Percentiles rank a stretch among this genome's conserved stretches.
phyloP scores from a whole-genome alignment of 2,888 invertebrate species.

The Drosophila engyochracea region DNA sequence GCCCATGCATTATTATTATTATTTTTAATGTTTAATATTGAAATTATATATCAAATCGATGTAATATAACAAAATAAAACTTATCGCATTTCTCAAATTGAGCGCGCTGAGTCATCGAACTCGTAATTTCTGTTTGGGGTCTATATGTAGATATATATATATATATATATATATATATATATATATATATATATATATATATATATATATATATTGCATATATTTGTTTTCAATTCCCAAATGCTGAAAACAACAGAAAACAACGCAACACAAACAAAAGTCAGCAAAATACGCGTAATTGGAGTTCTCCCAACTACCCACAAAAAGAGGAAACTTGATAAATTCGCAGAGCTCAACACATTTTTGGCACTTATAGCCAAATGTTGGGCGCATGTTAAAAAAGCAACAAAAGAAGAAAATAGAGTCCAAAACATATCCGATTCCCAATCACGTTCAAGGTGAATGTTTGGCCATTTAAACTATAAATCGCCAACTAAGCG shows the following conservation, averaged over 20 bases:
- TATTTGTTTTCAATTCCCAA: slow-evolving; percentile 35
- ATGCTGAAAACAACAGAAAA: background rate
- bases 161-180: background rate
- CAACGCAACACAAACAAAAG: slow-evolving; percentile 39
- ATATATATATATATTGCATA: background rate
- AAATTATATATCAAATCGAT: slow-evolving; percentile 1
- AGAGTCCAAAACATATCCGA: slow-evolving; percentile 45
- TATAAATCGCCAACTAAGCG: slow-evolving; percentile 34
- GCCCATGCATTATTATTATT: background rate
- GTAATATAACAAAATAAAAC: background rate
- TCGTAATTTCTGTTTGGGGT: background rate
- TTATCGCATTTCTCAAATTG: slow-evolving; percentile 30
- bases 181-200: background rate
- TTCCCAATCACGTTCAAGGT: slow-evolving; percentile 80
- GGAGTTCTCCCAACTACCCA: slow-evolving; percentile 33
- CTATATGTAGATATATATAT: background rate
- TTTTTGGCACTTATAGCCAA: slow-evolving; percentile 31
- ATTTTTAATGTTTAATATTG: background rate
- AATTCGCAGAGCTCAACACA: slow-evolving; percentile 54
- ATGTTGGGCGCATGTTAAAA: slow-evolving; percentile 43
- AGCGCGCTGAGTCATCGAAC: slow-evolving; percentile 62
- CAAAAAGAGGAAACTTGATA: slow-evolving; percentile 23
- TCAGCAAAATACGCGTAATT: slow-evolving; percentile 63
- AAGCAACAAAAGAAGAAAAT: slow-evolving; percentile 6
- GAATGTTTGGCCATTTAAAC: slow-evolving; percentile 55